A percentile compares a stretch with the other conserved stretches of the same genome.
Conservation (phyloP, 2,113 vertebrate genomes). For the Condylura cristata region DNA sequence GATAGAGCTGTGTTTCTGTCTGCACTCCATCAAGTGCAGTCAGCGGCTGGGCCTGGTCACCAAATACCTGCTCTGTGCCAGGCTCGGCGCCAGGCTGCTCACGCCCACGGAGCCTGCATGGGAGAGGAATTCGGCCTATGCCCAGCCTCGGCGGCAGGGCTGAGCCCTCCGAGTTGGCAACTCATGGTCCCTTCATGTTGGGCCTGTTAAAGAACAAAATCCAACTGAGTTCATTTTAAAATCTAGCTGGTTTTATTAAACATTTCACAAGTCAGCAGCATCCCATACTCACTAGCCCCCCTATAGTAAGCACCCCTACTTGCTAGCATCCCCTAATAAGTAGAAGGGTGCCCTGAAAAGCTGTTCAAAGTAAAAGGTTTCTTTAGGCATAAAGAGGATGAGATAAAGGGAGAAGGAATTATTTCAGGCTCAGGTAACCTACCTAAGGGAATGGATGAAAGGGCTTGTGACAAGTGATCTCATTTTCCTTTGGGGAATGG, state of each 20-base stretch:
- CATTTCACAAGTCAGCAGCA: background rate
- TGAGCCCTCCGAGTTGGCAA: background rate
- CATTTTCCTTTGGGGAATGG: background rate
- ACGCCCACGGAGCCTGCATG: background rate
- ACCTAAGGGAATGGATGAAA: background rate
- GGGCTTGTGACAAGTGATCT: background rate
- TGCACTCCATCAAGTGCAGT: background rate
- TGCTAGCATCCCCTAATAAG: no score
- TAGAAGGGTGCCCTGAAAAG: background rate
- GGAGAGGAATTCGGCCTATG: background rate
- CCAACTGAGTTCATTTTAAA: background rate
- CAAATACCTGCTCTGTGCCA: no score
- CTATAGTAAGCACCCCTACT: no score
- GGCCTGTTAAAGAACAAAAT: background rate
- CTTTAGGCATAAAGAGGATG: background rate
- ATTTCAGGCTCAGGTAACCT: background rate
- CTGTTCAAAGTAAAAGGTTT: background rate
- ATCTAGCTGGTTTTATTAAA: background rate
- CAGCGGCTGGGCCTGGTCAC: background rate
- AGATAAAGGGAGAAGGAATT: background rate
- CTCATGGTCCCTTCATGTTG: background rate
- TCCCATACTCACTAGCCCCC: background rate
- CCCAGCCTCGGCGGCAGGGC: background rate
- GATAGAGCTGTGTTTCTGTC: background rate
- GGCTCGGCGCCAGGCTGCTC: background rate